Percentiles rank a stretch among this genome's conserved stretches.
These are phyloP conservation scores for Anthopleura sola DNA, from an alignment of 64 coral and sea anemone species.

Conservation along the genomic window DNA sequence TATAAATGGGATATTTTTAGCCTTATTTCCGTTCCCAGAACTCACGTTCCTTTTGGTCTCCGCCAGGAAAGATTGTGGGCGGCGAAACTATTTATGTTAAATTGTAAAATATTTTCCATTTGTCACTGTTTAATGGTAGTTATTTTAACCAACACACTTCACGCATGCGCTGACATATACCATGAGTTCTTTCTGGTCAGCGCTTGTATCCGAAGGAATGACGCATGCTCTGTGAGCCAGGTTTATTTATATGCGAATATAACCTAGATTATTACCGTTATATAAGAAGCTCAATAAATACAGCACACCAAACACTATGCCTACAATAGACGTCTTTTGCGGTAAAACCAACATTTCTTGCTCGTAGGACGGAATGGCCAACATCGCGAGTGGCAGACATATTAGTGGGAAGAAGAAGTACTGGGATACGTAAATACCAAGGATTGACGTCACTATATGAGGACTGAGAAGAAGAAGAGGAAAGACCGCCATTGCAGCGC, in stretches of 20 bases:
- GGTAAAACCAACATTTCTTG: conserved; percentile 35
- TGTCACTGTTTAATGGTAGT: too few species aligned
- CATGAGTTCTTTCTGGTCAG: neutral
- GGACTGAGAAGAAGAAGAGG: conserved; percentile 66
- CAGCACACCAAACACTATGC: conserved; percentile 28
- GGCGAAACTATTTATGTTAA: too few species aligned
- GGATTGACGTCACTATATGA: conserved; percentile 42
- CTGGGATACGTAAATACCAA: neutral
- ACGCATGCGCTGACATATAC: neutral
- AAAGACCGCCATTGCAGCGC: conserved; percentile 33
- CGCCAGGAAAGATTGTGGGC: neutral
- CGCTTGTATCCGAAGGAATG: neutral
- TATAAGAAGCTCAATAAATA: conserved; percentile 35
- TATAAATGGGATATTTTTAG: neutral
- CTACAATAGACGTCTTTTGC: conserved; percentile 22
- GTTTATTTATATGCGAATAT: neutral
- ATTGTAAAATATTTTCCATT: too few species aligned
- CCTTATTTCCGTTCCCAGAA: neutral
- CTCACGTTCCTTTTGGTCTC: neutral
- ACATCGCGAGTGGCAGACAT: conserved; percentile 30
- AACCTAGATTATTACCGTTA: neutral
- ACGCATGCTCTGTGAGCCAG: neutral
- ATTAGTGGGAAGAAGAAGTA: conserved; percentile 30
- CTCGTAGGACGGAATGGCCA: conserved; percentile 17
- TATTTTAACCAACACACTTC: neutral